A percentile compares a stretch with the other conserved stretches of the same genome.
Evolutionary conservation across 2,113 vertebrate species (phyloP).

Genomic region (Apodemus speciosus): DNA sequence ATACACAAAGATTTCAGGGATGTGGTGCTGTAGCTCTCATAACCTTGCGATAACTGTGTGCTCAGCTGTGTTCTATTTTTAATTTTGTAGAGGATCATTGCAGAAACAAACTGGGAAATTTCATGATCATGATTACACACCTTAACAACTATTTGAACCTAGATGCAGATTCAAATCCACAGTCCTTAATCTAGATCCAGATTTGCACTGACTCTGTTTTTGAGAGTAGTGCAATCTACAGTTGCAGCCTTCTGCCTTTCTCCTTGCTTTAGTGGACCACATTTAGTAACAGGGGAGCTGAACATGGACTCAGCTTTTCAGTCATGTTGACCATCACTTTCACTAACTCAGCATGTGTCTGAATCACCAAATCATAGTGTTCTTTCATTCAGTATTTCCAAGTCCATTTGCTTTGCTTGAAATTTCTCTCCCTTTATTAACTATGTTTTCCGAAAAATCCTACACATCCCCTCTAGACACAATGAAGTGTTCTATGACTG

Average conservation of each 20-base stretch:
- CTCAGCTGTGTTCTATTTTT: background rate
- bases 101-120: background rate
- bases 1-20: background rate
- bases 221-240: background rate
- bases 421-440: background rate
- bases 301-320: background rate
- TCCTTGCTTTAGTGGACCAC: background rate
- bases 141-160: background rate
- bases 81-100: background rate
- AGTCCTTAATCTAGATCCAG: background rate
- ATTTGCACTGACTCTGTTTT: background rate
- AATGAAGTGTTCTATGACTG: background rate
- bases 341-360: slow-evolving; percentile 2
- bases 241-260: background rate
- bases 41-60: background rate
- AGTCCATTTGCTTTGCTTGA: background rate
- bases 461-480: background rate
- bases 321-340: background rate
- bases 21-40: background rate
- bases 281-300: background rate
- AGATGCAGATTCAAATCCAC: background rate
- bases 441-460: background rate
- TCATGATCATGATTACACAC: background rate
- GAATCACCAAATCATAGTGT: slow-evolving; percentile 17
- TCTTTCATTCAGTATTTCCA: slow-evolving; percentile 3